A percentile compares a stretch with the other conserved stretches of the same genome.
phyloP scores from a whole-genome alignment of 2,888 invertebrate species.

The Drosophila lutescens region DNA sequence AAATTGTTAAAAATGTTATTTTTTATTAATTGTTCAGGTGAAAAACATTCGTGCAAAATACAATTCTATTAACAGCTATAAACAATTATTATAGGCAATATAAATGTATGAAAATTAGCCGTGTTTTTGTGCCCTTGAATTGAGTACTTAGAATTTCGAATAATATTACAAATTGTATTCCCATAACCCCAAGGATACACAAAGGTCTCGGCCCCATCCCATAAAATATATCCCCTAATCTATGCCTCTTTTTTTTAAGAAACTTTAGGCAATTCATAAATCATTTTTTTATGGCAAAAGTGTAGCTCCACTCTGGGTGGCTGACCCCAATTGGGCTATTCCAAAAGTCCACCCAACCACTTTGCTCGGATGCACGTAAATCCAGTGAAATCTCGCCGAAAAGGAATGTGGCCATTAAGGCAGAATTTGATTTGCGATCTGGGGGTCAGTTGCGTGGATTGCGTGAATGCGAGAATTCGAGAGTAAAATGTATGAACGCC shows the following conservation, averaged over 20 bases:
- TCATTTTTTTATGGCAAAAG: slow-evolving; percentile 32
- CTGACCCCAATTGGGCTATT: slow-evolving; percentile 38
- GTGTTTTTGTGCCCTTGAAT: slow-evolving; percentile 18
- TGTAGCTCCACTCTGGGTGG: slow-evolving; percentile 16
- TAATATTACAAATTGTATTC: not conserved
- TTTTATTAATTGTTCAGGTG: not conserved
- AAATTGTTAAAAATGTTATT: too few relatives aligned
- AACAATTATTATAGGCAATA: not conserved
- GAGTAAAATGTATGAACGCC: slow-evolving; percentile 49
- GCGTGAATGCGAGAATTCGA: slow-evolving; percentile 55
- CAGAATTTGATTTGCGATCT: slow-evolving; percentile 52
- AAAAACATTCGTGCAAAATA: not conserved
- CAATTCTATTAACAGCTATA: not conserved
- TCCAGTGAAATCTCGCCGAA: slow-evolving; percentile 60
- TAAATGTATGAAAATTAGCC: not conserved
- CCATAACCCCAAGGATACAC: slow-evolving; percentile 21
- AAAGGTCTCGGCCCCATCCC: slow-evolving; percentile 25
- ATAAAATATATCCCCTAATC: slow-evolving; percentile 22
- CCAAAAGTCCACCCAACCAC: slow-evolving; percentile 9
- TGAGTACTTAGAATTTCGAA: slow-evolving; percentile 1
- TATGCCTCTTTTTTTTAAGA: slow-evolving; percentile 13
- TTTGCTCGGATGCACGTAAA: slow-evolving; percentile 47
- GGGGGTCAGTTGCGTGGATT: slow-evolving; percentile 42
- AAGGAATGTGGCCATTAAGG: slow-evolving; percentile 52
- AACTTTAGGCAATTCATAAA: slow-evolving; percentile 29